A percentile compares a stretch with the other conserved stretches of the same genome.
Evolutionary conservation across 2,888 invertebrate species (phyloP).

Genomic region (Leptinotarsa tumamoca): DNA sequence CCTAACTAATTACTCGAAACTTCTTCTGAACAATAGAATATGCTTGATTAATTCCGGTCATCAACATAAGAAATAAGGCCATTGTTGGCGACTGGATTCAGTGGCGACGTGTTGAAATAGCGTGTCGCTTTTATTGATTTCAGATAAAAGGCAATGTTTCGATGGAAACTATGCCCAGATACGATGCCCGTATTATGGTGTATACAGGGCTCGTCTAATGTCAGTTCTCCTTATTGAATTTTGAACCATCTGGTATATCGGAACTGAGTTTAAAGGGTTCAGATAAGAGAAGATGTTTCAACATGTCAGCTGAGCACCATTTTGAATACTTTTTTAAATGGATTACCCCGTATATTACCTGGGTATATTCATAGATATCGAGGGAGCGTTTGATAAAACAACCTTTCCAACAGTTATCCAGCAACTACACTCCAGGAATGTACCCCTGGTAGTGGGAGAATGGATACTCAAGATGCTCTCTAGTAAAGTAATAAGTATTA

Average conservation of each 20-base stretch:
- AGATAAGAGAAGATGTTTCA: neutral
- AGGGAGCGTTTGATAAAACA: too few relatives aligned
- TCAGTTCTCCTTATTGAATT: neutral
- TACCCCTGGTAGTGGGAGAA: too few relatives aligned
- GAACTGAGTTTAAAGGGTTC: neutral
- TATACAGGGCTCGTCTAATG: neutral
- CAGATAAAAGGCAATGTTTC: slow-evolving; percentile 40
- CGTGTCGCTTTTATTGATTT: slow-evolving; percentile 40
- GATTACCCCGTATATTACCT: too few relatives aligned
- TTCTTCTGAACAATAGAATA: slow-evolving; percentile 47
- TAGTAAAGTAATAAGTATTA: too few relatives aligned
- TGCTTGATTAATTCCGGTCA: slow-evolving; percentile 56
- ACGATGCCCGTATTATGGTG: neutral
- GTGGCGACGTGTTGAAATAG: slow-evolving; percentile 57
- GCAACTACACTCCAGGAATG: too few relatives aligned
- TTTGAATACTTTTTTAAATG: too few relatives aligned
- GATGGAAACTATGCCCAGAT: slow-evolving; percentile 25
- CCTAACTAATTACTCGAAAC: slow-evolving; percentile 54
- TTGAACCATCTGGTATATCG: neutral
- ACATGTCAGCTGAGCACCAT: neutral
- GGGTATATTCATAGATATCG: too few relatives aligned
- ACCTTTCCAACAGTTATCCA: too few relatives aligned
- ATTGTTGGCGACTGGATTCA: slow-evolving; percentile 52
- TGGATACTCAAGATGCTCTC: too few relatives aligned
- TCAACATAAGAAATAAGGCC: slow-evolving; percentile 60